Evolutionary conservation across 2,797 vertebrate genomes (phyloP).

Genomic region (Artibeus jamaicensis): DNA sequence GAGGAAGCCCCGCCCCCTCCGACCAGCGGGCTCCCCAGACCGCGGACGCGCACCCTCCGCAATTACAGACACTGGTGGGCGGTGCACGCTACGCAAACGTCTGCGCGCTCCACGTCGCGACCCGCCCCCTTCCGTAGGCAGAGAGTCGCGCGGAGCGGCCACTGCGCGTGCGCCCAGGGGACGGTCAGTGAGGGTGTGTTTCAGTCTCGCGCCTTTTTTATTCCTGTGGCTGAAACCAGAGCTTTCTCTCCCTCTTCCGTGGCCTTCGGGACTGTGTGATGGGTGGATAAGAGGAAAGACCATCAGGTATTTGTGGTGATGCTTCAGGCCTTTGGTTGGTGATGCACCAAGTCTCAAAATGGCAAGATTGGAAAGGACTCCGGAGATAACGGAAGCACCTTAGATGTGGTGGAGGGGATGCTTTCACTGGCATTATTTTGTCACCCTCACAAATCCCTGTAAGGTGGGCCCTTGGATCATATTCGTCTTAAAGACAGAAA

Average conservation of each 20-base stretch:
- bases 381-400: background rate
- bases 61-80: rapidly evolving
- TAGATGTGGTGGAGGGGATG: background rate
- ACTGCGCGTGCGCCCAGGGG: rapidly evolving
- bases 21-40: rapidly evolving
- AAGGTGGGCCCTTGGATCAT: background rate
- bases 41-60: background rate
- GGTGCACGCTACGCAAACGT: background rate
- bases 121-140: rapidly evolving
- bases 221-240: rapidly evolving
- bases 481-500: background rate
- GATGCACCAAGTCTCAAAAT: background rate
- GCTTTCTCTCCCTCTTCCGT: rapidly evolving
- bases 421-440: background rate
- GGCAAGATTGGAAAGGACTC: background rate
- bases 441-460: background rate
- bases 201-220: rapidly evolving
- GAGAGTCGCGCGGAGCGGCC: rapidly evolving
- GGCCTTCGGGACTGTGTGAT: rapidly evolving
- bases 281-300: background rate
- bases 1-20: background rate
- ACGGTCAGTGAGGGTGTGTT: rapidly evolving
- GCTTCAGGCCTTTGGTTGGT: background rate
- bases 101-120: background rate
- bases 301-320: background rate